Conservation (phyloP, 2,113 vertebrate species). For the Ammodytes marinus region DNA sequence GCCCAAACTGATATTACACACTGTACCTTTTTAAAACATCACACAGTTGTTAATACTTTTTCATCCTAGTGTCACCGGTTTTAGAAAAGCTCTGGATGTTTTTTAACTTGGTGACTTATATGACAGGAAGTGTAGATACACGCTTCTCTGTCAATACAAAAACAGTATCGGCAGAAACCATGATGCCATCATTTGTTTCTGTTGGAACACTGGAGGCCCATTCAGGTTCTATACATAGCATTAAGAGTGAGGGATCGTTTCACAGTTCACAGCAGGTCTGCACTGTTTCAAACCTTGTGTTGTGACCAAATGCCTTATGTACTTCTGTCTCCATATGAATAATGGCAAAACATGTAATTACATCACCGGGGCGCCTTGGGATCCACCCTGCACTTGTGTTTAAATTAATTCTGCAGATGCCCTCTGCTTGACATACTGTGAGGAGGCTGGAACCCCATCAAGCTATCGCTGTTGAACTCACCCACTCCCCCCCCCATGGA, state of each 20-base stretch:
- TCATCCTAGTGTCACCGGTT: no score
- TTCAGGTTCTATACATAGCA: slow-evolving; percentile 4
- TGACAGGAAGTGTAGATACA: no score
- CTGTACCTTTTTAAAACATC: no score
- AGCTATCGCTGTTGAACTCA: slow-evolving; percentile 44
- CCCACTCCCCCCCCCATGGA: slow-evolving; percentile 57
- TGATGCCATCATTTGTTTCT: slow-evolving; percentile 6
- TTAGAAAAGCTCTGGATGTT: no score
- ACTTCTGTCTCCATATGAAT: slow-evolving; percentile 70
- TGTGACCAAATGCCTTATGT: slow-evolving; percentile 49
- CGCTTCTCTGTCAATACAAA: no score
- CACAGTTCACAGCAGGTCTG: slow-evolving; percentile 5
- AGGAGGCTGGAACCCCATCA: slow-evolving; percentile 73
- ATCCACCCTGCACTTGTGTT: slow-evolving; percentile 64
- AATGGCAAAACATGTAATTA: slow-evolving; percentile 82
- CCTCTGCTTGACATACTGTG: slow-evolving; percentile 78
- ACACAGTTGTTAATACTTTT: no score
- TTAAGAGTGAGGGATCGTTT: background rate
- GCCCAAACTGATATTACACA: no score
- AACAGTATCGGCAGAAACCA: background rate
- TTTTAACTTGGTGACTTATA: no score
- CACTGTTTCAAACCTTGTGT: slow-evolving; percentile 10
- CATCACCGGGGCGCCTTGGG: slow-evolving; percentile 62
- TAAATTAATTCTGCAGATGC: slow-evolving; percentile 75
- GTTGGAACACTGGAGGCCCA: background rate